Conservation (phyloP, 2,113 vertebrate genomes). For the Hipposideros armiger region DNA sequence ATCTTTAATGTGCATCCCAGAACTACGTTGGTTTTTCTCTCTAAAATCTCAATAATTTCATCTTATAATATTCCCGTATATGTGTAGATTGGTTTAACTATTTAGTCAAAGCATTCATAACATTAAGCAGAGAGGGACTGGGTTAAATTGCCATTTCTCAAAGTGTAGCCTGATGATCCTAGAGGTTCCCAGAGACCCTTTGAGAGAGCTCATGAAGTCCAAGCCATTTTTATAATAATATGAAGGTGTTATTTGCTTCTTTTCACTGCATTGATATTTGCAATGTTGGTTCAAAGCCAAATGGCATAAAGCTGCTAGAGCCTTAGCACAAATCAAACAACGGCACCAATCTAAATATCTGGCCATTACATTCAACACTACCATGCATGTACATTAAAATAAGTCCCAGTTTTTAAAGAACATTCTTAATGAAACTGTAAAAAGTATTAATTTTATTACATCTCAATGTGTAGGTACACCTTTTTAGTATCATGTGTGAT, state of each 20-base stretch:
- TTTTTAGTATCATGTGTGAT: neutral
- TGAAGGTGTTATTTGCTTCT: neutral
- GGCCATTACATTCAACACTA: neutral
- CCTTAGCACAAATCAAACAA: neutral
- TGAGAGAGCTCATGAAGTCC: neutral
- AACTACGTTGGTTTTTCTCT: neutral
- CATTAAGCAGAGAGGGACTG: neutral
- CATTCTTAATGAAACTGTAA: neutral
- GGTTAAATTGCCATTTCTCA: neutral
- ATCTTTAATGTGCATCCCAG: neutral
- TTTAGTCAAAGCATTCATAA: neutral
- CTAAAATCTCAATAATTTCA: neutral
- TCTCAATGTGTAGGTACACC: neutral
- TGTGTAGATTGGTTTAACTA: neutral
- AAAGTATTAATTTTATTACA: neutral
- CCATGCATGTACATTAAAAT: neutral
- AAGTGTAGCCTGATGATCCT: neutral
- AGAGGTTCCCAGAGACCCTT: neutral
- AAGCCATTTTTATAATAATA: neutral
- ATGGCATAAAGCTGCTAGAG: neutral
- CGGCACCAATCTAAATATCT: rapidly evolving
- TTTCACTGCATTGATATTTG: neutral
- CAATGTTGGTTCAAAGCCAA: neutral
- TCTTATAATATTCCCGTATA: neutral
- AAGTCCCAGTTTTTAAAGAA: neutral